A percentile compares a stretch with the other conserved stretches of the same genome.
Conservation (phyloP, 1,140 invertebrate species). For the Aplysia californica region DNA sequence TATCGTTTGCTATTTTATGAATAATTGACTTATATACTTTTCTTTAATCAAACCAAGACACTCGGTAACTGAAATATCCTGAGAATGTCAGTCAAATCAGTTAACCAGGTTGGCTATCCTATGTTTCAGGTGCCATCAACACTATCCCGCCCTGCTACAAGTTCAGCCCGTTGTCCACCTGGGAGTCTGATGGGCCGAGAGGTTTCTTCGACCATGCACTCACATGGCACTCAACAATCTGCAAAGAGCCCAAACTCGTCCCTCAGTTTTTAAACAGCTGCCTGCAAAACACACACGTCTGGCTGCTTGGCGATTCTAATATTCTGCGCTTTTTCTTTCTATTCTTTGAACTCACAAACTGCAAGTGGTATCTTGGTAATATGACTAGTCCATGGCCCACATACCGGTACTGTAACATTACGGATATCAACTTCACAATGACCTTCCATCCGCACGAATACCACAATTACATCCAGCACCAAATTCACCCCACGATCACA, state of each 20-base stretch:
- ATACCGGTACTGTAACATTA: neutral
- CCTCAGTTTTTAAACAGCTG: neutral
- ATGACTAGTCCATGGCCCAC: neutral
- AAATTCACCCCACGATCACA: neutral
- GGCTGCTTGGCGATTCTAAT: constrained; percentile 13
- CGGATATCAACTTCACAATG: neutral
- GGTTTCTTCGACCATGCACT: neutral
- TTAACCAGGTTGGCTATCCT: no score
- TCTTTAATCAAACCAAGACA: no score
- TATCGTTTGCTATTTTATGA: no score
- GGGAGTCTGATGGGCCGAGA: neutral
- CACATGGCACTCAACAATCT: neutral
- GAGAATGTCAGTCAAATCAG: no score
- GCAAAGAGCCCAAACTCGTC: neutral
- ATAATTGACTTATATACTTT: no score
- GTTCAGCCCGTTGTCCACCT: neutral
- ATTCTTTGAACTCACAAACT: neutral
- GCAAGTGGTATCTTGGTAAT: neutral
- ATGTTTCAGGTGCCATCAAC: no score
- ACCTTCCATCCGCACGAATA: constrained; percentile 1
- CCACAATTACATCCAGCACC: neutral
- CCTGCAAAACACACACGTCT: neutral
- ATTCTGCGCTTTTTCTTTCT: neutral
- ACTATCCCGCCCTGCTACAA: neutral
- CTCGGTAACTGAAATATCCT: no score